Conservation (phyloP, 2,113 vertebrate species). For the Rhodinocichla rosea region DNA sequence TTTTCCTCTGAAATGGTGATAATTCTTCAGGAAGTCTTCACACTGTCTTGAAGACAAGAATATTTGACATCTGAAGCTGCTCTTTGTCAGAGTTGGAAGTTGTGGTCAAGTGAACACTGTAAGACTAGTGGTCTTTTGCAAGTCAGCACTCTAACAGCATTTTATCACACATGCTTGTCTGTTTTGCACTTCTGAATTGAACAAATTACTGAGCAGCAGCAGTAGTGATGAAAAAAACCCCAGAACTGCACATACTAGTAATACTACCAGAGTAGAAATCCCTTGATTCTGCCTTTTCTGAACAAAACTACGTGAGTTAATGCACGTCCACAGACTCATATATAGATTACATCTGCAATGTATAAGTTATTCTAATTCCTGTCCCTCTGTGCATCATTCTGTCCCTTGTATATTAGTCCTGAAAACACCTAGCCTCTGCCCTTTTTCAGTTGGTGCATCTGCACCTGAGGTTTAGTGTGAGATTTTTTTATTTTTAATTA, state of each 20-base stretch:
- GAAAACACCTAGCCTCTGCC: not conserved
- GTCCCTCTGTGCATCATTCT: not conserved
- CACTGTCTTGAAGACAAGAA: not conserved
- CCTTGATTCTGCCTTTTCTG: not conserved
- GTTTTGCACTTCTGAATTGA: not conserved
- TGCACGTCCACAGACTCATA: not conserved
- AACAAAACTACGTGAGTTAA: not conserved
- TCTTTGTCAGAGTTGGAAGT: not conserved
- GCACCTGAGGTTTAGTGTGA: not conserved
- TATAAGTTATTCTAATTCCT: not conserved
- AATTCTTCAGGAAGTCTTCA: not conserved
- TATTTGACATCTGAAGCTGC: not conserved
- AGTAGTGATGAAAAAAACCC: not conserved
- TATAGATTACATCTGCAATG: not conserved
- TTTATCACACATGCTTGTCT: not conserved
- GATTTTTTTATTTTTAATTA: not conserved
- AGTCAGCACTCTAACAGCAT: not conserved
- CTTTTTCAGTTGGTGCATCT: not conserved
- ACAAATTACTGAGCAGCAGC: not conserved
- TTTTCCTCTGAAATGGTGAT: not conserved
- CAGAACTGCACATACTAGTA: not conserved
- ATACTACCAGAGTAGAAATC: not conserved
- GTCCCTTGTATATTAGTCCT: not conserved
- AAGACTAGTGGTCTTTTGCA: not conserved
- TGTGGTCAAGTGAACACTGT: not conserved